Evolutionary conservation across 2,888 invertebrate species (phyloP).

Genomic region (Escarpia spicata): DNA sequence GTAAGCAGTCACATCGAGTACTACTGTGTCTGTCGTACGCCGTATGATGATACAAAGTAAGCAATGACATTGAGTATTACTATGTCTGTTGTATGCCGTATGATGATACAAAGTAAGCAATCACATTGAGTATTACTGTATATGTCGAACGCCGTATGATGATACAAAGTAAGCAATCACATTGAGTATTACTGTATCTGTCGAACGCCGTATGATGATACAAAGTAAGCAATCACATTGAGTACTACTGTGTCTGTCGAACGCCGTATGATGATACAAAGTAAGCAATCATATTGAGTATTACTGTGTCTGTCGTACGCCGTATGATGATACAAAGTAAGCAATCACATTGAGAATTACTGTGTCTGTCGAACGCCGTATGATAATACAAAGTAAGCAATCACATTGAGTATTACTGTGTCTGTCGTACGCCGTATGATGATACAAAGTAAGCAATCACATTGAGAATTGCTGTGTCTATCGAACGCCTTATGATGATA

Average conservation of each 20-base stretch:
- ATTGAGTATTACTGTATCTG: conserved; percentile 83
- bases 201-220: conserved; percentile 94
- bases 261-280: conserved; percentile 97
- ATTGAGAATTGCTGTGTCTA: conserved; percentile 79
- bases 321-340: conserved; percentile 96
- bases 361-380: conserved; percentile 95
- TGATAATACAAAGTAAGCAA: conserved; percentile 87
- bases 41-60: conserved; percentile 96
- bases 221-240: conserved; percentile 74
- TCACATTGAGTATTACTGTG: conserved; percentile 76
- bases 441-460: conserved; percentile 81
- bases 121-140: conserved; percentile 76
- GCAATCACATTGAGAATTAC: conserved; percentile 64
- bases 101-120: conserved; percentile 87
- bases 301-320: conserved; percentile 91
- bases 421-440: conserved; percentile 95
- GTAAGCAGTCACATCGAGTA: conserved; percentile 71
- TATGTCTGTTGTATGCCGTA: conserved; percentile 95
- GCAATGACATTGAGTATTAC: conserved; percentile 70
- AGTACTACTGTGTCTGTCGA: conserved; percentile 86
- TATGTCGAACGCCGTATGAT: conserved; percentile 95
- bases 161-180: conserved; percentile 81
- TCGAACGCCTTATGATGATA: conserved; percentile 94
- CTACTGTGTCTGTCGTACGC: conserved; percentile 91
- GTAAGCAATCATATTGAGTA: conserved; percentile 66